Evolutionary conservation across 1,140 invertebrate genomes (phyloP).

Genomic region (Orussus abietinus): DNA sequence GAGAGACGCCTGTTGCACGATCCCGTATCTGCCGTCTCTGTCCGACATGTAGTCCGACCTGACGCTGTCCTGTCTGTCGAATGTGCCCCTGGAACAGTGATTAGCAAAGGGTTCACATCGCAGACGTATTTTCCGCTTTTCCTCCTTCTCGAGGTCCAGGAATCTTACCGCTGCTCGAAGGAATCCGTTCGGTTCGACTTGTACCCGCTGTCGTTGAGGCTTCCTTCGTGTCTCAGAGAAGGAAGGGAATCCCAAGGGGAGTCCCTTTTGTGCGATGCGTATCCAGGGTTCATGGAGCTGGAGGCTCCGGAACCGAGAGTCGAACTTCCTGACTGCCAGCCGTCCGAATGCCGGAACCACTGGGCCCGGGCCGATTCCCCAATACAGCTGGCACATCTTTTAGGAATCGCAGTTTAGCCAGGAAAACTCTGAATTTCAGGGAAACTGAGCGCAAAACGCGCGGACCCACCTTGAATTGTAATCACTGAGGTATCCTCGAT

Average conservation of each 20-base stretch:
- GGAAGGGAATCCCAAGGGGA: conserved; percentile 82
- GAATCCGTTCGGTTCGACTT: conserved; percentile 81
- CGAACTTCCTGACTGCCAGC: conserved; percentile 76
- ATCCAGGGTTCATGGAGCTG: conserved; percentile 43
- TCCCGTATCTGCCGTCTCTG: conserved; percentile 76
- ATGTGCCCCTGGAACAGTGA: conserved; percentile 74
- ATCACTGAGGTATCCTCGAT: conserved; percentile 80
- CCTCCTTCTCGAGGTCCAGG: neutral
- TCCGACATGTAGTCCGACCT: conserved; percentile 87
- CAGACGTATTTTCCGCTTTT: too few species aligned
- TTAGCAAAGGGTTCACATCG: too few species aligned
- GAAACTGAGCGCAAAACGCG: too few species aligned
- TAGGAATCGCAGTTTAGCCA: too few species aligned
- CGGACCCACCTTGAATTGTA: conserved; percentile 78
- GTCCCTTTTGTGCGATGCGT: conserved; percentile 59
- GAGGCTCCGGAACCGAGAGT: conserved; percentile 61
- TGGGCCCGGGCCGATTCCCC: conserved; percentile 78
- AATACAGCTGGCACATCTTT: conserved; percentile 76
- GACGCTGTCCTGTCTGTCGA: conserved; percentile 85
- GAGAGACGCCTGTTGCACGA: conserved; percentile 87
- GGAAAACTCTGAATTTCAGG: too few species aligned
- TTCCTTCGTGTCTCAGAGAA: conserved; percentile 74
- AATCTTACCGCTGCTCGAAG: conserved; percentile 71
- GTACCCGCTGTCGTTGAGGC: conserved; percentile 79
- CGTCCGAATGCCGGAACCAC: conserved; percentile 83